Base-by-base conservation (phyloP, 2,888 invertebrate species). In the Philhelius pedissequus region DNA sequence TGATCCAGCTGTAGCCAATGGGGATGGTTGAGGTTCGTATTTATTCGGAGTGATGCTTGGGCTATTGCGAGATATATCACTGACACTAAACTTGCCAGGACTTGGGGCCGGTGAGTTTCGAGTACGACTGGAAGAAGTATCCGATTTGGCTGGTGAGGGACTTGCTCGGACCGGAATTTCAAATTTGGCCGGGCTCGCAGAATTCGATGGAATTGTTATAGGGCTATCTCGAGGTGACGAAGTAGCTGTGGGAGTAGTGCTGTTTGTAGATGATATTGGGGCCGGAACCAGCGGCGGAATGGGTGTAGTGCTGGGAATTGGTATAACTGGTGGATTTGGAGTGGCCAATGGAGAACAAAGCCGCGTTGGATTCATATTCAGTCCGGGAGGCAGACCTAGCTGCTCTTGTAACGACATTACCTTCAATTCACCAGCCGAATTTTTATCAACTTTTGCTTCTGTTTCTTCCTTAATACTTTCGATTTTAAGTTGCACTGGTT, bases 101-200 rank as follows among this genome's bases (percentile, higher is more conserved):
- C 91, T 92, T 4, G 94, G 92, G 0, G 93, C 91, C 1, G 94
- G 92, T 4, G 93, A 92, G 20, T 93, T 91, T 0, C 93, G 91
- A 2, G 92, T 92, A 2, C 93, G 93, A 86, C 93, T 94, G 2
- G 94, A 93, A 6, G 94, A 92, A 86, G 94, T 93, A 40, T 94
- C 93, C 8, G 94, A 93, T 58, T 93, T 92, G 0, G 94, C 92
- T 66, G 94, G 91, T 40, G 94, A 93, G 4, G 94, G 94, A 86
- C 94, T 94, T 73, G 94, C 91, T 4, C 92, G 90, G 62, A 93
- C 92, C 2, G 94, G 93, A 50, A 94, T 90, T 89, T 94, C 94
- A 73, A 93, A 94, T 40, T 91, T 91, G 54, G 91, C 92, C 11
- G 92, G 92, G 74, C 92, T 91, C 22, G 91, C 90, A 2, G 91